A percentile compares a stretch with the other conserved stretches of the same genome.
Conservation (phyloP, 2,113 vertebrate species). For the Antechinus flavipes region DNA sequence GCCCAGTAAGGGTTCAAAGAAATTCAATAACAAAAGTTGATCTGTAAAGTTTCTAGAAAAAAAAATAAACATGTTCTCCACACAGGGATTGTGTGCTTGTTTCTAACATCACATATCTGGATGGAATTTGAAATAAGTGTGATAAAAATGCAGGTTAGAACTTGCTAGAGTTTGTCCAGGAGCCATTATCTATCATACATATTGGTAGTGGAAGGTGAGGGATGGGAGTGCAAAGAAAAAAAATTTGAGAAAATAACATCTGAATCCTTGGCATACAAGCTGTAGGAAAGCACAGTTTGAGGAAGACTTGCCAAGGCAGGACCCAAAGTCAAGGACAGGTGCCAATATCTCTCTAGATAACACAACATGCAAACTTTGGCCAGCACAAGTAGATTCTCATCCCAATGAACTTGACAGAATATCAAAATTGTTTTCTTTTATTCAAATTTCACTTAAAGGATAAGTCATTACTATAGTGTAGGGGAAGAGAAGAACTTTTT, state of each 20-base stretch:
- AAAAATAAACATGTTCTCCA: neutral
- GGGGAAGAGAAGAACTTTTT: neutral
- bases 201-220: neutral
- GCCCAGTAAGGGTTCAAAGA: neutral
- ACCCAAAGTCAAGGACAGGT: too few relatives aligned
- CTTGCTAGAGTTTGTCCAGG: neutral
- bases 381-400: constrained; percentile 10
- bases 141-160: constrained; percentile 26
- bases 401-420: neutral
- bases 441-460: neutral
- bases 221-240: neutral
- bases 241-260: neutral
- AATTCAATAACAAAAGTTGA: neutral
- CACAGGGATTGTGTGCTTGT: neutral
- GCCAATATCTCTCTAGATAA: neutral
- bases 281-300: neutral
- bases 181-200: constrained; percentile 12
- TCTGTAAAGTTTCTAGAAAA: neutral
- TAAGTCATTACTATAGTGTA: neutral
- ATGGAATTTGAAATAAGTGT: constrained; percentile 14
- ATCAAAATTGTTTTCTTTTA: neutral
- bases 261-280: neutral
- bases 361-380: neutral
- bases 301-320: too few relatives aligned
- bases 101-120: constrained; percentile 10